Percentiles rank a stretch among this genome's conserved stretches.
Evolutionary conservation across 2,113 vertebrate species (phyloP).

Genomic region (Cheilinus undulatus): DNA sequence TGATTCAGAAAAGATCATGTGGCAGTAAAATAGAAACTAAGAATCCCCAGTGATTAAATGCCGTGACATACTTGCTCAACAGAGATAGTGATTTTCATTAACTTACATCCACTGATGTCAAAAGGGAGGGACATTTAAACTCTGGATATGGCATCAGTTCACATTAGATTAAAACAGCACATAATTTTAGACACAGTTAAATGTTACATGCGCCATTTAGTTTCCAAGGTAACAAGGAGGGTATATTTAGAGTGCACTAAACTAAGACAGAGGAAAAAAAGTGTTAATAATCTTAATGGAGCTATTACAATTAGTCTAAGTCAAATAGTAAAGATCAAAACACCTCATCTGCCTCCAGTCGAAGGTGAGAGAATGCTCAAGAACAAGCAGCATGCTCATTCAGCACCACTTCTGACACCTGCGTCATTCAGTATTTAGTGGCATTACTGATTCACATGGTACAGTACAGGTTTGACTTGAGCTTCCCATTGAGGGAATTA

Average conservation of each 20-base stretch:
- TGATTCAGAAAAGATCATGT: constrained; percentile 21
- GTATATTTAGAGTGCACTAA: constrained; percentile 81
- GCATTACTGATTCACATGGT: constrained; percentile 72
- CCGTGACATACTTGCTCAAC: constrained; percentile 1
- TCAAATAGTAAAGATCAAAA: constrained; percentile 77
- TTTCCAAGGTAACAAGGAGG: constrained; percentile 84
- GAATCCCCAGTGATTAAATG: constrained; percentile 23
- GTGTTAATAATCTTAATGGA: constrained; percentile 71
- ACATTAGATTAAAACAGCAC: constrained; percentile 68
- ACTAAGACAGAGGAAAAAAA: constrained; percentile 67
- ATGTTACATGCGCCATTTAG: constrained; percentile 80
- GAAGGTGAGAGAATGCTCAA: constrained; percentile 67
- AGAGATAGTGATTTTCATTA: constrained; percentile 39
- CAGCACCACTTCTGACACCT: constrained; percentile 73
- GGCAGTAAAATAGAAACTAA: constrained; percentile 22
- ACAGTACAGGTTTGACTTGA: constrained; percentile 64
- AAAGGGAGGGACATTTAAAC: constrained; percentile 46
- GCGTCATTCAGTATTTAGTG: constrained; percentile 78
- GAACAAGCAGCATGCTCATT: constrained; percentile 69
- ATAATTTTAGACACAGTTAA: constrained; percentile 79
- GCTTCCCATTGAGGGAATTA: constrained; percentile 52
- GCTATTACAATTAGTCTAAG: constrained; percentile 76
- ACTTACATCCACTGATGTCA: constrained; percentile 54
- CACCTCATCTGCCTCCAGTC: constrained; percentile 63
- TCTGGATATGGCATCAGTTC: constrained; percentile 51